Evolutionary conservation across 2,888 invertebrate genomes (phyloP), one percentile per base, ranked within the genome.

Genomic region (Drosophila gaucha): DNA sequence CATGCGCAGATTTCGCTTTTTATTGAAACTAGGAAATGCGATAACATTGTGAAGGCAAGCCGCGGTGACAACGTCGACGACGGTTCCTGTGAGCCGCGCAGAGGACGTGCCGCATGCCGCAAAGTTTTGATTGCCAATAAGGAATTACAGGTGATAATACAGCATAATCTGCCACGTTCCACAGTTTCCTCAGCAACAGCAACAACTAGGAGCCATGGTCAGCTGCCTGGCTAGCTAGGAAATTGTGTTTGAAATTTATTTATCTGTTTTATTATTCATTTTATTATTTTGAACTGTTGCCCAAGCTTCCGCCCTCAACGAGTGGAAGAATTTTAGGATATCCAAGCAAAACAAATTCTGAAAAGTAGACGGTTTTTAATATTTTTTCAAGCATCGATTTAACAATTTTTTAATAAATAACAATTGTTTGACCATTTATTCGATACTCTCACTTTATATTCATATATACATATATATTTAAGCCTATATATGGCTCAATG

Each of bases 111-210:
- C 41, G 54, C 67, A 67, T 57, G 58, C 60, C 65, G 67, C 59
- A 80, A 87, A 87, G 80, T 86, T 89, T 89, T 89, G 89, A 90
- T 89, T 90, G 89, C 79, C 89, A 89, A 89, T 88, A 89, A 83
- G 80, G 79, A 88, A 84, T 89, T 89, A 83, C 89, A 89, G 89
- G 90, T 88, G 90, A 86, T 89, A 89, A 89, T 86, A 82, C 80
- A 84, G 74, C 82, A 80, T 89, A 89, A 87, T 84, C 84, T 82
- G 71, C 83, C 80, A 82, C 80, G 80, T 82, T 85, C 74, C 73
- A 67, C 46, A 64, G 69, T 67, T 51, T 64, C 52, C 64, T 49
- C 8, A 59, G 43, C 60, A 71, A 58, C 50, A 38, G n/a, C 50
- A 31, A 14, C 30, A 50, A 3, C 46, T 54, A 36, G 31, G 10